A percentile compares a stretch with the other conserved stretches of the same genome.
Conservation (phyloP, 2,797 vertebrate genomes). For the Enteromius thamalakanensis region DNA sequence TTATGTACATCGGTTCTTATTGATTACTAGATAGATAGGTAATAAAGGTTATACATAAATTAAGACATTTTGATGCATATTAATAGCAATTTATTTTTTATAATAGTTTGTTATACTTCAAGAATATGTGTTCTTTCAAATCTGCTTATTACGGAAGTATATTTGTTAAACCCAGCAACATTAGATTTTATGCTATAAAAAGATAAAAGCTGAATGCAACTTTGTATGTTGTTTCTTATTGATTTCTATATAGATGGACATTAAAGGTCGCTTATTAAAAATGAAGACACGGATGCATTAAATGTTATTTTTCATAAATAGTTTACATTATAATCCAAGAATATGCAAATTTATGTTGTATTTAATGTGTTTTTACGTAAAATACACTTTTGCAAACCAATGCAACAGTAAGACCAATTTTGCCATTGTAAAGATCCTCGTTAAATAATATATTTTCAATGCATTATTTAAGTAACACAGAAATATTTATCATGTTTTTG, state of each 20-base stretch:
- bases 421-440: neutral
- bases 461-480: neutral
- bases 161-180: neutral
- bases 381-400: neutral
- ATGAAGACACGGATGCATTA: neutral
- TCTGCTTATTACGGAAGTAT: slow-evolving; percentile 3
- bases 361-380: neutral
- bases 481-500: neutral
- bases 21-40: neutral
- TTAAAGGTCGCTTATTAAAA: neutral
- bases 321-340: neutral
- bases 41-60: neutral
- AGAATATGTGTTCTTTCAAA: too few species aligned
- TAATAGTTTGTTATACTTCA: neutral
- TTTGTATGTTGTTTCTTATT: neutral
- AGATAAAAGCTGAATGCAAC: neutral
- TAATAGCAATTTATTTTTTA: neutral
- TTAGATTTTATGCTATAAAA: neutral
- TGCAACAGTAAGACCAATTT: neutral
- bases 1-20: slow-evolving; percentile 2
- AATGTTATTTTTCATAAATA: neutral
- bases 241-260: neutral
- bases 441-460: neutral
- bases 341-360: neutral
- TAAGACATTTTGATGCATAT: neutral